These are phyloP conservation scores for Dryococelus australis DNA, from an alignment of 2,888 invertebrate genomes.

Conservation along the genomic window DNA sequence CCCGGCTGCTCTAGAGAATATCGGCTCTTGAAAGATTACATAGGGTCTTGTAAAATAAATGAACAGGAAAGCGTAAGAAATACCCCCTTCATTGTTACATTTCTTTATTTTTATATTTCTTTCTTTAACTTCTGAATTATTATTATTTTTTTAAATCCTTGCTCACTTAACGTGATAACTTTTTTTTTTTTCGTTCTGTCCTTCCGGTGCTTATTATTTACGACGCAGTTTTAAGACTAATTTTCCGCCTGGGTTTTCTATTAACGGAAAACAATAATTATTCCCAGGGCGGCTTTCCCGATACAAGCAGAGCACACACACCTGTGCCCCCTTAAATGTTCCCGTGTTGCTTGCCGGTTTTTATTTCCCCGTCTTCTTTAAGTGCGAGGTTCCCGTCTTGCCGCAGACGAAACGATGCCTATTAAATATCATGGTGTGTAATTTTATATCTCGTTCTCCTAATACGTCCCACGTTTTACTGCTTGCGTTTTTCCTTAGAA, in stretches of 20 bases:
- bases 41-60: slow-evolving; percentile 25
- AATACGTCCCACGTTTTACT: neutral
- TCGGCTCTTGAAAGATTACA: slow-evolving; percentile 29
- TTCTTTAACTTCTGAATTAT: neutral
- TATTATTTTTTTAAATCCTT: neutral
- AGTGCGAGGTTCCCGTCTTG: neutral
- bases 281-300: slow-evolving; percentile 10
- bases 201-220: slow-evolving; percentile 25
- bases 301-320: neutral
- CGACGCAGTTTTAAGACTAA: slow-evolving; percentile 25
- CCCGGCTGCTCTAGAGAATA: neutral
- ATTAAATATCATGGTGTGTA: neutral
- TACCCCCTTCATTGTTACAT: slow-evolving; percentile 22
- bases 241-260: slow-evolving; percentile 27
- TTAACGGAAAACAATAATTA: slow-evolving; percentile 29
- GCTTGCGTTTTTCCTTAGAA: neutral
- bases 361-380: neutral
- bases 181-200: neutral
- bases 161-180: slow-evolving; percentile 10
- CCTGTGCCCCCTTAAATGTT: neutral
- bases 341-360: neutral
- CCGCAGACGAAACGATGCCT: neutral
- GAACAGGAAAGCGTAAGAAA: neutral
- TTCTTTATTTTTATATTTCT: slow-evolving; percentile 5
- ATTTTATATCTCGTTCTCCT: neutral